Conservation (phyloP, 2,797 vertebrate genomes). For the Arctocebus calabarensis region DNA sequence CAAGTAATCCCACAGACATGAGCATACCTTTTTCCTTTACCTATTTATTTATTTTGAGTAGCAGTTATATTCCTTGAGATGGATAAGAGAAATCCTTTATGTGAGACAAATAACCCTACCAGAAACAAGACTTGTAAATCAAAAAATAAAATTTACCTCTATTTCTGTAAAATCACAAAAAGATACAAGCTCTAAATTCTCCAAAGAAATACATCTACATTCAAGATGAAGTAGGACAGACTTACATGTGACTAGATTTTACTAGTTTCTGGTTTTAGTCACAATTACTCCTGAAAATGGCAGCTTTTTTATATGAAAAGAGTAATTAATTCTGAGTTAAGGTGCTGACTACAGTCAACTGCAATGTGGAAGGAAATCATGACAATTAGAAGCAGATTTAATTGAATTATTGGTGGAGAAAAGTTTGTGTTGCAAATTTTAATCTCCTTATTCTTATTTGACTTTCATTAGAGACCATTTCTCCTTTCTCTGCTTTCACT, state of each 20-base stretch:
- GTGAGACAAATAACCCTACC: not conserved
- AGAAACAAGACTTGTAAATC: not conserved
- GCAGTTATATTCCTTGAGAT: not conserved
- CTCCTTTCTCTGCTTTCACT: not conserved
- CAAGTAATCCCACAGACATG: not conserved
- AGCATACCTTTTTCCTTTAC: not conserved
- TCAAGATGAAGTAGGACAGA: not conserved
- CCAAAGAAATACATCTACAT: not conserved
- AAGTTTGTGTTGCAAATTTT: slow-evolving; percentile 47
- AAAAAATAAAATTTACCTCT: not conserved
- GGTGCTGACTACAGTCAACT: not conserved
- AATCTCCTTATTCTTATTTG: slow-evolving; percentile 63
- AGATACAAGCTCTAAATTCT: not conserved
- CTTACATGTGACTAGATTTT: not conserved
- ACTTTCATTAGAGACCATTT: not conserved
- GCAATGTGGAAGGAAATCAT: not conserved
- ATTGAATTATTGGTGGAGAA: slow-evolving; percentile 55
- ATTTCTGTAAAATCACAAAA: not conserved
- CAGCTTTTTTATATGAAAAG: slow-evolving; percentile 20
- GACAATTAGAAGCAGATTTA: slow-evolving; percentile 42
- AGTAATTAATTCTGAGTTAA: slow-evolving; percentile 22
- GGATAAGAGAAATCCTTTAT: not conserved
- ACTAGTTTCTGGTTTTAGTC: not conserved
- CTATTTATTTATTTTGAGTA: not conserved
- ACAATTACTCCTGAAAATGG: not conserved